Evolutionary conservation across 2,113 vertebrate species (phyloP), one percentile per base, ranked within the genome.

Genomic region (Cranoglanis bouderius): DNA sequence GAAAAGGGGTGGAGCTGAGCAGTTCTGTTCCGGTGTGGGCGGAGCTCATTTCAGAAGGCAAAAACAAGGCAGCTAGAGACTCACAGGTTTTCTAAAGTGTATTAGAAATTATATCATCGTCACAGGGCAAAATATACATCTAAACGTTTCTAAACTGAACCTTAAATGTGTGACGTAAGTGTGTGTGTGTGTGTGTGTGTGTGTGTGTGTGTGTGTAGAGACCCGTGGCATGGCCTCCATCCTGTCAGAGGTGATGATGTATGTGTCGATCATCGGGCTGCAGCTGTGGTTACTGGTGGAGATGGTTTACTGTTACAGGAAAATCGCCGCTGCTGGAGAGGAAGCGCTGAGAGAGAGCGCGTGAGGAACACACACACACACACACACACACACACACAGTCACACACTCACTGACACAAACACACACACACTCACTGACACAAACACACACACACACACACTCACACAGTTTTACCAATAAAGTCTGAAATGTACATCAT

Each of bases 241-340:
- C 72, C 91, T 98, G 92, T 97, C 97, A 0, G 97, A 98, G 95
- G 96, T 98, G 90, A 98, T 98, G 97, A 98, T 98, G 97, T 98
- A 98, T 2, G 96, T 98, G n/a, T 95, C 97, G 78, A 97, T 97
- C 74, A 96, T 98, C 29, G 97, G 97, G n/a, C 94, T 98, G 91
- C 97, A 97, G 84, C 88, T 98, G 40, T 98, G 97, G 97, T 95
- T 98, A 16, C 90, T 97, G 92, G 97, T 96, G 0, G 97, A 98
- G 95, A 98, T 98, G 97, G 93, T 98, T 24, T 98, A 98, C 93
- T 98, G 97, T 92, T 98, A 98, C 91, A 96, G 96, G 92, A 98
- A 97, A 95, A 97, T 98, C 0, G 93, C 97, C 0, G 96, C 96
- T 0, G 97, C 97, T 1, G 96, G 97, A 0, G 97, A 97, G 89